Evolutionary conservation across 1,140 invertebrate genomes (phyloP).

Genomic region (Plodia interpunctella): DNA sequence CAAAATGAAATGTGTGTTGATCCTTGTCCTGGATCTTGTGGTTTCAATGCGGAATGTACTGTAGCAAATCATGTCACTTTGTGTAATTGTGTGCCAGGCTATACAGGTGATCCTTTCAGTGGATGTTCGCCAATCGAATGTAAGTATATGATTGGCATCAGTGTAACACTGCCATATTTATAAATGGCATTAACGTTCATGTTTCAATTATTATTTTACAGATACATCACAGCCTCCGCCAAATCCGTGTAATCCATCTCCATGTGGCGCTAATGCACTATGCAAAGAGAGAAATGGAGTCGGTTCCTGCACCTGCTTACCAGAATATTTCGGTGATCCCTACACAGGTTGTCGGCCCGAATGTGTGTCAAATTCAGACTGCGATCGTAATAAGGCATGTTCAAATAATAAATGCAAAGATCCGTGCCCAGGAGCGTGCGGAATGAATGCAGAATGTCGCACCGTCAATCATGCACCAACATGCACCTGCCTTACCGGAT

Average conservation of each 20-base stretch:
- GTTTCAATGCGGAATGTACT: conserved; percentile 82
- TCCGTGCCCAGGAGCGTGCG: conserved; percentile 88
- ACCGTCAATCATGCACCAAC: conserved; percentile 87
- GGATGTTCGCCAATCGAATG: conserved; percentile 77
- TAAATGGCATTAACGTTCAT: conserved; percentile 7
- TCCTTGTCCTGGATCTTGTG: conserved; percentile 90
- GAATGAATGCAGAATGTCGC: conserved; percentile 86
- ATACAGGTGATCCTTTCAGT: conserved; percentile 87
- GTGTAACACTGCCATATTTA: conserved; percentile 8
- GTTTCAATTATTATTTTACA: conserved; percentile 30
- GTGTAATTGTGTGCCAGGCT: conserved; percentile 84
- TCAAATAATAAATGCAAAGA: conserved; percentile 89
- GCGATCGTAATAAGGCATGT: conserved; percentile 86
- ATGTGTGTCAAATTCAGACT: conserved; percentile 90
- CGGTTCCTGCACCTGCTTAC: conserved; percentile 87
- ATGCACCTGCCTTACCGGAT: conserved; percentile 85
- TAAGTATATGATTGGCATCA: conserved; percentile 41
- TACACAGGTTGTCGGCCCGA: conserved; percentile 91
- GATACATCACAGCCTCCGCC: conserved; percentile 55
- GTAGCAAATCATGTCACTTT: conserved; percentile 86
- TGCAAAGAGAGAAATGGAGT: conserved; percentile 90
- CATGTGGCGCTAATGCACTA: conserved; percentile 91
- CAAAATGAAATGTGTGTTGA: conserved; percentile 86
- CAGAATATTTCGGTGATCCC: conserved; percentile 91
- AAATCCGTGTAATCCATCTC: conserved; percentile 87